Percentiles rank a stretch among this genome's conserved stretches.
These are phyloP conservation scores for Oreochromis spilurus DNA, from an alignment of 2,113 vertebrate species.

Conservation along the genomic window DNA sequence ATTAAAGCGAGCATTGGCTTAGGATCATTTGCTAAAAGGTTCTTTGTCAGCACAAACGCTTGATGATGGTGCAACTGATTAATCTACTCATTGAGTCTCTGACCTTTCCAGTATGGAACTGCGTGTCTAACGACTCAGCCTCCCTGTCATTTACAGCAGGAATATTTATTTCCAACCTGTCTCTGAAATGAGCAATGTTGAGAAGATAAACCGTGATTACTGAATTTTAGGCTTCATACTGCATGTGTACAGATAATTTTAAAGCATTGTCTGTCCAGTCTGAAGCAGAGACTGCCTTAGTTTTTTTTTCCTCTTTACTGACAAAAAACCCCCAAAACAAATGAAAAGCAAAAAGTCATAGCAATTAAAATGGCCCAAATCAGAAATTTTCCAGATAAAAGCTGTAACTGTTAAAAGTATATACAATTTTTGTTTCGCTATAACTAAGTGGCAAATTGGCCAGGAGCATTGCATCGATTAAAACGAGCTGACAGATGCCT, in stretches of 20 bases:
- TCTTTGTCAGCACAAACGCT: neutral
- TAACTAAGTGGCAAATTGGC: neutral
- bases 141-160: neutral
- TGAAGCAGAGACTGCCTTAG: neutral
- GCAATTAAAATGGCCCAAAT: neutral
- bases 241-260: neutral
- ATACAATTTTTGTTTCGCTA: neutral
- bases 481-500: neutral
- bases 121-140: neutral
- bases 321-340: neutral
- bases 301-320: neutral
- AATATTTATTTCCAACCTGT: slow-evolving; percentile 1
- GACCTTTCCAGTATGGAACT: slow-evolving; percentile 23
- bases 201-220: neutral
- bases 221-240: neutral
- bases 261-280: neutral
- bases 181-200: neutral
- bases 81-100: slow-evolving; percentile 7
- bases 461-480: neutral
- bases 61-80: neutral
- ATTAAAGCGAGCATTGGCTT: neutral
- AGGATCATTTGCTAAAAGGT: neutral
- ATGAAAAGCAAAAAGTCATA: neutral
- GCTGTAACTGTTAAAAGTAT: neutral
- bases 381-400: neutral